A percentile compares a stretch with the other conserved stretches of the same genome.
These are phyloP conservation scores for Cheilosia scutellata DNA, from an alignment of 2,888 invertebrate species.

Conservation along the genomic window DNA sequence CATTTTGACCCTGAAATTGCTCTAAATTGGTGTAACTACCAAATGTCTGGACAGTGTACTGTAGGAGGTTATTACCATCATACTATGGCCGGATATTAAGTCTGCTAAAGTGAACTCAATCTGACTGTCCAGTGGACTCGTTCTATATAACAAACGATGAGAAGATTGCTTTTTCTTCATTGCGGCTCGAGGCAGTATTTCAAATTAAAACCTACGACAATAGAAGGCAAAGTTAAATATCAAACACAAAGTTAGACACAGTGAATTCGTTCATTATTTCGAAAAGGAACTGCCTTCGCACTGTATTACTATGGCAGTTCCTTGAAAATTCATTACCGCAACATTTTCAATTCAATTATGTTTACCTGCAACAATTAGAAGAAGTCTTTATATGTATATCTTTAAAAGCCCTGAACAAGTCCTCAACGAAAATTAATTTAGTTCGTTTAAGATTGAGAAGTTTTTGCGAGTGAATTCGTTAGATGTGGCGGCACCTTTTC, in stretches of 20 bases:
- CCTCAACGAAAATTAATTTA: neutral
- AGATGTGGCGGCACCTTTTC: too few relatives aligned
- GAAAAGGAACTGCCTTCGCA: neutral
- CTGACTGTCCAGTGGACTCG: neutral
- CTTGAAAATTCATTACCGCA: neutral
- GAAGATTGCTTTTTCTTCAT: neutral
- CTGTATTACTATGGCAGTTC: neutral
- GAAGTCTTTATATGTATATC: too few relatives aligned
- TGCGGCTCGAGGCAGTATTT: neutral
- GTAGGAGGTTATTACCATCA: neutral
- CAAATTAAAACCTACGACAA: neutral
- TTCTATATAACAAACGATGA: neutral
- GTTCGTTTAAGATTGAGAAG: too few relatives aligned
- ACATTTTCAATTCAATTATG: neutral
- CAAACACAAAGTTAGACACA: neutral
- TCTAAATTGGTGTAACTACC: neutral
- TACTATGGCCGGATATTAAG: neutral
- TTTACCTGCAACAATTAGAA: neutral
- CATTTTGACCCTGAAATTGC: too few relatives aligned
- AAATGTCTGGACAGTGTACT: neutral
- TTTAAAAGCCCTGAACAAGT: neutral
- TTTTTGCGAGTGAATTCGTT: too few relatives aligned
- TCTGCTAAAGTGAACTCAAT: neutral
- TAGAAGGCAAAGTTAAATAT: neutral
- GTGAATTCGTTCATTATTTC: neutral